Evolutionary conservation across 2,888 invertebrate genomes (phyloP).

Genomic region (Onchidella celtica): DNA sequence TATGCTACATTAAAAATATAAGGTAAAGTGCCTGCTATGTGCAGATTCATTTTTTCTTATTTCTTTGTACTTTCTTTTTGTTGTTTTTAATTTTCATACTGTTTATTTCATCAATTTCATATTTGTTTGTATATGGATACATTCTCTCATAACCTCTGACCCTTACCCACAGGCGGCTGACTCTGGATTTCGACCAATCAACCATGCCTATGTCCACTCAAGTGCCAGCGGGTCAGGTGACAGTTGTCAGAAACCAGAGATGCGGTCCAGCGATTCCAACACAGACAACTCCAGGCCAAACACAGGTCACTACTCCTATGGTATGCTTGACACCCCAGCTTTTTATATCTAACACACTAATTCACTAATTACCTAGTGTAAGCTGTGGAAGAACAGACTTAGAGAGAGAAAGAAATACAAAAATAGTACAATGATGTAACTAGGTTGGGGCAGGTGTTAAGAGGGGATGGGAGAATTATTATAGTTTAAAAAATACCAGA

Average conservation of each 20-base stretch:
- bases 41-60: no score
- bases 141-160: no score
- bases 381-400: not conserved
- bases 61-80: no score
- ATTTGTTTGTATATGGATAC: no score
- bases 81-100: no score
- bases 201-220: slow-evolving; percentile 73
- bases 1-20: no score
- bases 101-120: no score
- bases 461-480: no score
- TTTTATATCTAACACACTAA: slow-evolving; percentile 25
- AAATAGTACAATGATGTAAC: not conserved
- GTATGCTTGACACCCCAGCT: slow-evolving; percentile 42
- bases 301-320: slow-evolving; percentile 63
- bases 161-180: slow-evolving; percentile 57
- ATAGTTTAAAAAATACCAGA: no score
- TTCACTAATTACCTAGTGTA: no score
- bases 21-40: no score
- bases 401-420: not conserved
- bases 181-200: slow-evolving; percentile 72
- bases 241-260: slow-evolving; percentile 76
- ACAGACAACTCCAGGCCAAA: slow-evolving; percentile 76
- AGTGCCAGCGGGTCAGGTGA: slow-evolving; percentile 78
- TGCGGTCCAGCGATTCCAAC: slow-evolving; percentile 74
- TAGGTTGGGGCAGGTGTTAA: not conserved